Percentiles rank a stretch among this genome's conserved stretches.
phyloP scores from a whole-genome alignment of 2,113 vertebrate species.

The Cyprinus carpio region DNA sequence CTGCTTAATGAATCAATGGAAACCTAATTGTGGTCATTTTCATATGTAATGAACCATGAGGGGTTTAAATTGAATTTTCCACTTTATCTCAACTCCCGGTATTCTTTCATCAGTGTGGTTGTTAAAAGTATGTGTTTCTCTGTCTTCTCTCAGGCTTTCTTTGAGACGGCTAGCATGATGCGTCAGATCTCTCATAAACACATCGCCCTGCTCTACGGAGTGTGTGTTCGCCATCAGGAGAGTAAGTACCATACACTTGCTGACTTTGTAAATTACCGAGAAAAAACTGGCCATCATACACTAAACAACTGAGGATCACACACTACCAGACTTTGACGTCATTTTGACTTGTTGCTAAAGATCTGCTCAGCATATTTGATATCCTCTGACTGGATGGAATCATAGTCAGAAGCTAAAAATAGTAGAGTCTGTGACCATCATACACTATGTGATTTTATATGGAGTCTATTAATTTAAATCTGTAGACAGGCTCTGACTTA shows the following conservation, averaged over 20 bases:
- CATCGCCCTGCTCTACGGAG: conserved; percentile 91
- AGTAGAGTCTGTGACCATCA: too few relatives aligned
- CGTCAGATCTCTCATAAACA: conserved; percentile 95
- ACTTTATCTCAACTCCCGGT: neutral
- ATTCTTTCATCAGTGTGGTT: neutral
- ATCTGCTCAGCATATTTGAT: too few relatives aligned
- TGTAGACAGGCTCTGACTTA: too few relatives aligned
- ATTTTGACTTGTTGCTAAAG: too few relatives aligned
- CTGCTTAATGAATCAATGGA: neutral
- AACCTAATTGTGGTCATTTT: conserved; percentile 2
- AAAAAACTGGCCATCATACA: too few relatives aligned
- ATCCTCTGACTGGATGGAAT: too few relatives aligned
- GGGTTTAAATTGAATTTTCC: neutral
- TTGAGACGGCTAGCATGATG: conserved; percentile 98
- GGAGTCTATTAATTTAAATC: too few relatives aligned
- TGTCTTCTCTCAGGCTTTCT: conserved; percentile 83
- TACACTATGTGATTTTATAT: too few relatives aligned
- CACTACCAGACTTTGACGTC: too few relatives aligned
- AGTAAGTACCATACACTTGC: conserved; percentile 79
- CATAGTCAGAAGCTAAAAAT: too few relatives aligned
- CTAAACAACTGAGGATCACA: too few relatives aligned
- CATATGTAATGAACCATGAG: neutral
- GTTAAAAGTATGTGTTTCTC: neutral
- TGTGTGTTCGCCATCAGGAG: conserved; percentile 90
- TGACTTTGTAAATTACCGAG: too few relatives aligned